Evolutionary conservation across 1,140 invertebrate genomes (phyloP).

Genomic region (Cryptotermes secundus): DNA sequence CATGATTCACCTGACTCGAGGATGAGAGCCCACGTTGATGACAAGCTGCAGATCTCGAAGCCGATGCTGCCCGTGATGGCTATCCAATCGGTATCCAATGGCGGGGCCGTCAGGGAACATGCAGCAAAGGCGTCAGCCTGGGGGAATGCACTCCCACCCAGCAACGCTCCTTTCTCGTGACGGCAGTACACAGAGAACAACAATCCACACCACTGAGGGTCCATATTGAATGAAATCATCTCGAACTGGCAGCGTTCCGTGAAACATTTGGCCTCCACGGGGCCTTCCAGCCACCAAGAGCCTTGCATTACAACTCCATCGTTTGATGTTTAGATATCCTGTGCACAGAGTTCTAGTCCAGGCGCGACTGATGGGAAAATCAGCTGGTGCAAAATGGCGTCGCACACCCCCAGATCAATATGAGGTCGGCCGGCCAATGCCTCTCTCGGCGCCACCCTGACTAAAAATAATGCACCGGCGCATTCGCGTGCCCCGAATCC

Average conservation of each 20-base stretch:
- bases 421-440: neutral
- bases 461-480: neutral
- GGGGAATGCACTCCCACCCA: slow-evolving; percentile 24
- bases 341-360: neutral
- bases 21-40: slow-evolving; percentile 39
- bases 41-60: slow-evolving; percentile 39
- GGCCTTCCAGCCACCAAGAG: neutral
- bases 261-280: slow-evolving; percentile 10
- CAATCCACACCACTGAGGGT: slow-evolving; percentile 39
- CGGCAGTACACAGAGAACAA: slow-evolving; percentile 40
- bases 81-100: slow-evolving; percentile 39
- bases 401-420: neutral
- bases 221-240: slow-evolving; percentile 37
- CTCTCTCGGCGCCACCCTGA: neutral
- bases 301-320: slow-evolving; percentile 22
- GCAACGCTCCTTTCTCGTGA: slow-evolving; percentile 36
- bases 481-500: neutral
- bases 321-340: neutral
- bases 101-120: slow-evolving; percentile 33
- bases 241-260: slow-evolving; percentile 23
- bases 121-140: slow-evolving; percentile 33
- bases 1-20: slow-evolving; percentile 38
- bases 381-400: slow-evolving; percentile 17
- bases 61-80: slow-evolving; percentile 40
- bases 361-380: neutral